Evolutionary conservation across 2,797 vertebrate species (phyloP).

Genomic region (Huso huso): DNA sequence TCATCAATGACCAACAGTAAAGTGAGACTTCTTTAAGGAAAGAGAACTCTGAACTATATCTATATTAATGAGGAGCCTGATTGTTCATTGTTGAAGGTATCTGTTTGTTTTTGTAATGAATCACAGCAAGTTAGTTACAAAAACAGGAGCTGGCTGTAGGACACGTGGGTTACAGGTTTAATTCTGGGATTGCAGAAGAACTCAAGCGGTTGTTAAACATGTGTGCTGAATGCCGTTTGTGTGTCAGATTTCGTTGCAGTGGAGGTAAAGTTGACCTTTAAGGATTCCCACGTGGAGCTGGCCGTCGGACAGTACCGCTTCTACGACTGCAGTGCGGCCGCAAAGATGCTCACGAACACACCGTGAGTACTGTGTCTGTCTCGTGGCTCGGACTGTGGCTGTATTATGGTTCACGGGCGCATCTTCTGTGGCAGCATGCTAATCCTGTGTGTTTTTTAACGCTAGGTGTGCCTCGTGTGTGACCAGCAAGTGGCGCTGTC

Average conservation of each 20-base stretch:
- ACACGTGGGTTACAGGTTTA: neutral
- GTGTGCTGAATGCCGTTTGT: neutral
- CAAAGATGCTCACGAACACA: constrained; percentile 74
- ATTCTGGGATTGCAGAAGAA: too few relatives aligned
- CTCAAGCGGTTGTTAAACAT: too few relatives aligned
- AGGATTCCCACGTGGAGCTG: constrained; percentile 60
- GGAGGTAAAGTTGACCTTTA: constrained; percentile 58
- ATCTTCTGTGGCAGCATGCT: neutral
- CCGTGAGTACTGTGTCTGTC: constrained; percentile 71
- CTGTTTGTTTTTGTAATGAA: too few relatives aligned
- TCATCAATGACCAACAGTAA: too few relatives aligned
- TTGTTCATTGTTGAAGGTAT: too few relatives aligned
- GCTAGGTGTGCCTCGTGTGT: constrained; percentile 85
- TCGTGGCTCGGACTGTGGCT: neutral
- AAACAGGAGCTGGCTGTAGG: neutral
- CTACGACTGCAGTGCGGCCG: constrained; percentile 85
- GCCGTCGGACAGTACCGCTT: constrained; percentile 77
- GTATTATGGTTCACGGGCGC: neutral
- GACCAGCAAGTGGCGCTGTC: constrained; percentile 82
- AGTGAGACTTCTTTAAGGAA: too few relatives aligned
- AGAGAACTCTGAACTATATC: too few relatives aligned
- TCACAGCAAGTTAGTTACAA: too few relatives aligned
- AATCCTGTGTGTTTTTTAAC: constrained; percentile 21
- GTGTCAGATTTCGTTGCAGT: constrained; percentile 78
- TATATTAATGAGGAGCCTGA: too few relatives aligned